A percentile compares a stretch with the other conserved stretches of the same genome.
These are phyloP conservation scores for Ammodytes marinus DNA, from an alignment of 2,113 vertebrate species.

Conservation along the genomic window DNA sequence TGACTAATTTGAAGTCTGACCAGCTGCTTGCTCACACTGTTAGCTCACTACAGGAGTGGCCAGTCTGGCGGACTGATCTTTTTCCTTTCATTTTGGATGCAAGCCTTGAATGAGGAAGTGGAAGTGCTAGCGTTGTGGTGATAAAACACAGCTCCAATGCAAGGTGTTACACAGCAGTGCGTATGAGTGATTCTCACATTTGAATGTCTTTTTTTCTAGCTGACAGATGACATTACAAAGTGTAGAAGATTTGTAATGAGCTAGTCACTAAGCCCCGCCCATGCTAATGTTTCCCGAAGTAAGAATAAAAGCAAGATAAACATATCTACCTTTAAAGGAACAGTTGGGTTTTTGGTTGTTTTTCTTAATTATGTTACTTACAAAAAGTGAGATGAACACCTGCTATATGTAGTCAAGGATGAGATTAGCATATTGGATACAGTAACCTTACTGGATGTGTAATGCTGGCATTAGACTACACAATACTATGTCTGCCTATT, in stretches of 20 bases:
- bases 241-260: slow-evolving; percentile 28
- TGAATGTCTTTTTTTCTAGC: slow-evolving; percentile 3
- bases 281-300: not conserved
- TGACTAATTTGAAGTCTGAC: slow-evolving; percentile 9
- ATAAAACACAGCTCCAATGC: not conserved
- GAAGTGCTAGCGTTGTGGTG: not conserved
- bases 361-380: not conserved
- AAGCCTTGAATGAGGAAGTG: not conserved
- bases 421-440: not conserved
- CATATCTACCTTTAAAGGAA: not conserved
- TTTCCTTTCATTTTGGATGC: slow-evolving; percentile 7
- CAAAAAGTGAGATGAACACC: not conserved
- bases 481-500: not conserved
- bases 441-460: not conserved
- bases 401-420: not conserved
- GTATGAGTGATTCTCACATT: slow-evolving; percentile 10
- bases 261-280: not conserved
- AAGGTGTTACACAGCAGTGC: slow-evolving; percentile 19
- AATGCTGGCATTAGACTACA: not conserved
- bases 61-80: slow-evolving; percentile 17
- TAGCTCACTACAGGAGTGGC: not conserved
- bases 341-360: not conserved
- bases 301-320: slow-evolving; percentile 15
- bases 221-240: slow-evolving; percentile 23
- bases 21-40: slow-evolving; percentile 20